A percentile compares a stretch with the other conserved stretches of the same genome.
Conservation (phyloP, 2,797 vertebrate genomes). For the Pseudomugil gertrudae region DNA sequence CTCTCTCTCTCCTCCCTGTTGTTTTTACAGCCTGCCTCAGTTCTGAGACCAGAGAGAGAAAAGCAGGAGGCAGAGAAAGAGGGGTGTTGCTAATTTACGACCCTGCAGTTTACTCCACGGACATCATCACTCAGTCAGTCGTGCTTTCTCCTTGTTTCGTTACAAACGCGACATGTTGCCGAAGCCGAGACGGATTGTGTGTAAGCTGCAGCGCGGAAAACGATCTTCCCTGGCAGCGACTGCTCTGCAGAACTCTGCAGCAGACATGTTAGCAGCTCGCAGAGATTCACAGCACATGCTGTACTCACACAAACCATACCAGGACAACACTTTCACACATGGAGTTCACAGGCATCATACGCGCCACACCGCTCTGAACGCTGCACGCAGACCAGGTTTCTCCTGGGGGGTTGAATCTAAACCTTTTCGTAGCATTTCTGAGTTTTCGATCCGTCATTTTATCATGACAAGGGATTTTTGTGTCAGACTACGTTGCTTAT, state of each 20-base stretch:
- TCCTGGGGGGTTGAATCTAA: not conserved
- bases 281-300: slow-evolving; percentile 63
- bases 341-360: slow-evolving; percentile 8
- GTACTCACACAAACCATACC: slow-evolving; percentile 38
- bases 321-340: slow-evolving; percentile 42
- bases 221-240: slow-evolving; percentile 24
- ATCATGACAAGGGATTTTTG: not conserved
- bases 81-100: slow-evolving; percentile 34
- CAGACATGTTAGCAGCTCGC: slow-evolving; percentile 56
- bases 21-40: slow-evolving; percentile 63
- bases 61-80: not conserved
- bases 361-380: not conserved
- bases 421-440: not conserved
- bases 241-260: slow-evolving; percentile 10
- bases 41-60: slow-evolving; percentile 39
- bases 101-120: slow-evolving; percentile 43
- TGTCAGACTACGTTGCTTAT: not conserved
- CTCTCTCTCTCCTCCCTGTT: slow-evolving; percentile 57
- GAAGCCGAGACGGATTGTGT: slow-evolving; percentile 28
- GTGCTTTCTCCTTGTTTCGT: slow-evolving; percentile 31
- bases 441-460: not conserved
- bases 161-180: slow-evolving; percentile 28
- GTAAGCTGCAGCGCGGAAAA: slow-evolving; percentile 21
- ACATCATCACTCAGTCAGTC: slow-evolving; percentile 15
- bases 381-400: not conserved